phyloP scores from a whole-genome alignment of 2,113 vertebrate species.

The Ceuthmochares aereus region DNA sequence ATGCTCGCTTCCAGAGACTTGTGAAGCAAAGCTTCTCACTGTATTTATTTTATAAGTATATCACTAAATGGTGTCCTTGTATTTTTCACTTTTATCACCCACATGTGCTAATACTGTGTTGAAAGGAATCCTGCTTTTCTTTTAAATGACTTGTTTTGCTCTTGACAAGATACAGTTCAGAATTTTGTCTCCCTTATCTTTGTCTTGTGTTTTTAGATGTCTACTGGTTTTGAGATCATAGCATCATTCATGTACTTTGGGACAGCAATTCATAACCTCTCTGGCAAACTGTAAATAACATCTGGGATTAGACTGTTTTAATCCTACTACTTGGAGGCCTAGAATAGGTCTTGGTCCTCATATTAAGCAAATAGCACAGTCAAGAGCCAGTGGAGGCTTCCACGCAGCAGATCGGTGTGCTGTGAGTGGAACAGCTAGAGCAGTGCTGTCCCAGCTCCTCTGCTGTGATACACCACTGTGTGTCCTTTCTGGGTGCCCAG shows the following conservation, averaged over 20 bases:
- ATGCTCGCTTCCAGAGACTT: neutral
- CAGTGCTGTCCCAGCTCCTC: neutral
- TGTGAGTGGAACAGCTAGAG: neutral
- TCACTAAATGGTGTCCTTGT: neutral
- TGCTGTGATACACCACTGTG: neutral
- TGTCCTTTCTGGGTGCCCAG: neutral
- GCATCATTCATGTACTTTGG: neutral
- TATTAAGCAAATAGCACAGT: neutral
- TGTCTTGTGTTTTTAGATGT: rapidly evolving
- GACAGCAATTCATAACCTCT: neutral
- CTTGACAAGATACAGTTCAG: neutral
- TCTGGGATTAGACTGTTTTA: neutral
- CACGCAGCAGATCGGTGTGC: neutral
- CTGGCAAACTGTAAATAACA: neutral
- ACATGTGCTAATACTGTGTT: neutral
- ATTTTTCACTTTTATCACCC: neutral
- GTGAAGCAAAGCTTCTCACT: neutral
- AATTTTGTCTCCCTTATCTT: neutral
- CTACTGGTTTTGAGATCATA: neutral
- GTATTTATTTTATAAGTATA: neutral
- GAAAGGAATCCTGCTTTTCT: neutral
- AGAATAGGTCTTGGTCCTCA: neutral
- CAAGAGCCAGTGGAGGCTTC: neutral
- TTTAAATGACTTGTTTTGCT: neutral
- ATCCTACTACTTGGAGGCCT: neutral